Percentiles rank a stretch among this genome's conserved stretches.
These are phyloP conservation scores for Clarias platycephalus DNA, from an alignment of 2,797 vertebrate genomes.

Conservation along the genomic window DNA sequence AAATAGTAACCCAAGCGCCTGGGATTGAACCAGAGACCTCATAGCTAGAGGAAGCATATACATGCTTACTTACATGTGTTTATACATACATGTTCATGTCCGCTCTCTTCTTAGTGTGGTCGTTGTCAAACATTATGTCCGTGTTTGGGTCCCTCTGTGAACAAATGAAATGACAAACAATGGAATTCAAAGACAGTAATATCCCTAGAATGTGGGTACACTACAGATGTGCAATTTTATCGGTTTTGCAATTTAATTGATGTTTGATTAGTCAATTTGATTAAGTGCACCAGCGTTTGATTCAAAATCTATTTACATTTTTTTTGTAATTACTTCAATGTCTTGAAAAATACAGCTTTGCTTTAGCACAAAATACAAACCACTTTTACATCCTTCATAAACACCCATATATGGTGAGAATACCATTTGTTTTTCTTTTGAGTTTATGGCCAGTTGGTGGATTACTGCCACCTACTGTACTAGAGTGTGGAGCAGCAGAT, in stretches of 20 bases:
- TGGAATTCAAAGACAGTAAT: neutral
- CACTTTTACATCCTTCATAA: neutral
- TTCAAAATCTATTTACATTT: no score
- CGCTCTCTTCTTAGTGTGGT: neutral
- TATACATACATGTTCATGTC: conserved; percentile 31
- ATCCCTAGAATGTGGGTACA: neutral
- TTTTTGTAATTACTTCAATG: no score
- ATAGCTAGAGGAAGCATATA: neutral
- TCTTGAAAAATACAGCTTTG: no score
- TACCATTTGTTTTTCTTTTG: no score
- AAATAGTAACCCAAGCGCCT: neutral
- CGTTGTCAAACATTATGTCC: neutral
- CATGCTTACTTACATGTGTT: neutral
- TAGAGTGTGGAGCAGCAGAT: no score
- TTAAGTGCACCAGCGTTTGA: no score
- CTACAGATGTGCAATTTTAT: no score
- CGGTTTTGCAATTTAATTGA: no score
- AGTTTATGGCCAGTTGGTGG: no score
- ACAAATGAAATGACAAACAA: neutral
- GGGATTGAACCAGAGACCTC: neutral
- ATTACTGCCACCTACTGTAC: no score
- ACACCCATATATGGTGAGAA: neutral
- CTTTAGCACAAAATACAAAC: no score
- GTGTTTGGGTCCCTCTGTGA: conserved; percentile 40
- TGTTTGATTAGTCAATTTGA: no score